phyloP scores from a whole-genome alignment of 64 coral and sea anemone genomes.

The Acropora tenuis region DNA sequence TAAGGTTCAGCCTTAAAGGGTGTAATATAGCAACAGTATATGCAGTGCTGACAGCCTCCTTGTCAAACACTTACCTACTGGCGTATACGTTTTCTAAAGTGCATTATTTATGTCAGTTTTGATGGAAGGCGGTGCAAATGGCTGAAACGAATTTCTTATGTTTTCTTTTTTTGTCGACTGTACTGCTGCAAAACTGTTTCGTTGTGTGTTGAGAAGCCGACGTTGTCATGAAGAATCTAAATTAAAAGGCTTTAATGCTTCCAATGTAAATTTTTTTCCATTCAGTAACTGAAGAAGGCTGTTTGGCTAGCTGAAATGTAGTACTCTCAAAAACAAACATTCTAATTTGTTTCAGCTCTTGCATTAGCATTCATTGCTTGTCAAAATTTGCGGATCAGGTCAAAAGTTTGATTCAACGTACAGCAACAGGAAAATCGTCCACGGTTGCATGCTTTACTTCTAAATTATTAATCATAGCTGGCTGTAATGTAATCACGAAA shows the following conservation, averaged over 20 bases:
- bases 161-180: background rate
- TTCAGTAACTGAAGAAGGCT: no score
- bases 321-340: no score
- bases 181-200: background rate
- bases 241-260: no score
- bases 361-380: no score
- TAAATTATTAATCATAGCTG: conserved; percentile 33
- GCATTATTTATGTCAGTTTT: background rate
- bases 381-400: no score
- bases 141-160: background rate
- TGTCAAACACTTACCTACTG: background rate
- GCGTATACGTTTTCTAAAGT: no score
- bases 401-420: no score
- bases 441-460: no score
- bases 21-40: background rate
- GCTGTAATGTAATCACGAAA: no score
- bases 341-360: background rate
- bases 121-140: background rate
- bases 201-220: background rate
- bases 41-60: background rate
- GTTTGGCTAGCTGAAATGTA: background rate
- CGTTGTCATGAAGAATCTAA: no score
- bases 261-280: no score
- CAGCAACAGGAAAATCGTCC: no score
- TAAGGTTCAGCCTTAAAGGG: background rate